Evolutionary conservation across 2,888 invertebrate species (phyloP).

Genomic region (Chesias legatella): DNA sequence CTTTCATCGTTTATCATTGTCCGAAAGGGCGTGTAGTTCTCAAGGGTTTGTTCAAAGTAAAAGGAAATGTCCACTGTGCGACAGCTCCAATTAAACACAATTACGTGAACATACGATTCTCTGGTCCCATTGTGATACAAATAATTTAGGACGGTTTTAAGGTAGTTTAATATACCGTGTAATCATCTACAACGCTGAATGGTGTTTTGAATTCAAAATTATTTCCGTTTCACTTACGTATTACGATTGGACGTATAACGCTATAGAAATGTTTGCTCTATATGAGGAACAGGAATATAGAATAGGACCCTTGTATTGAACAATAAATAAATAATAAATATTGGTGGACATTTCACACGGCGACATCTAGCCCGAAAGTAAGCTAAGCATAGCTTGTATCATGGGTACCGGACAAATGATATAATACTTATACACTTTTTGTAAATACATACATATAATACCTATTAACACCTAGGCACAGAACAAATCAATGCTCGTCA

Average conservation of each 20-base stretch:
- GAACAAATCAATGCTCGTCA: too few species aligned
- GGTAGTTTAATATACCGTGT: constrained; percentile 44
- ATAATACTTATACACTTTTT: too few species aligned
- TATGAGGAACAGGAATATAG: too few species aligned
- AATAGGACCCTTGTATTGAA: too few species aligned
- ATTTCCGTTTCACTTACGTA: constrained; percentile 39
- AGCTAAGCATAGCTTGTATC: too few species aligned
- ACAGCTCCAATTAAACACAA: constrained; percentile 55
- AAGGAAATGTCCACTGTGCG: constrained; percentile 42
- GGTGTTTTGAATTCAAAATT: constrained; percentile 41
- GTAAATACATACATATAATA: too few species aligned
- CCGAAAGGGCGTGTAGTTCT: constrained; percentile 10
- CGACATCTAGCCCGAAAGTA: too few species aligned
- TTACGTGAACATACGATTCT: constrained; percentile 42
- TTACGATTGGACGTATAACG: constrained; percentile 12
- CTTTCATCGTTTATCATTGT: neutral
- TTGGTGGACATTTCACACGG: too few species aligned
- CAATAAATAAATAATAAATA: too few species aligned
- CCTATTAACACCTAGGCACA: too few species aligned
- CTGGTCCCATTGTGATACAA: constrained; percentile 41
- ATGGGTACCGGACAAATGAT: too few species aligned
- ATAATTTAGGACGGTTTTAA: constrained; percentile 40
- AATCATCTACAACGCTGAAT: constrained; percentile 43
- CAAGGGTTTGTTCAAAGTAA: constrained; percentile 10
- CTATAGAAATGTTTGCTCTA: too few species aligned